phyloP scores from a whole-genome alignment of 2,888 invertebrate species.

The Lasioglossum malachurum region DNA sequence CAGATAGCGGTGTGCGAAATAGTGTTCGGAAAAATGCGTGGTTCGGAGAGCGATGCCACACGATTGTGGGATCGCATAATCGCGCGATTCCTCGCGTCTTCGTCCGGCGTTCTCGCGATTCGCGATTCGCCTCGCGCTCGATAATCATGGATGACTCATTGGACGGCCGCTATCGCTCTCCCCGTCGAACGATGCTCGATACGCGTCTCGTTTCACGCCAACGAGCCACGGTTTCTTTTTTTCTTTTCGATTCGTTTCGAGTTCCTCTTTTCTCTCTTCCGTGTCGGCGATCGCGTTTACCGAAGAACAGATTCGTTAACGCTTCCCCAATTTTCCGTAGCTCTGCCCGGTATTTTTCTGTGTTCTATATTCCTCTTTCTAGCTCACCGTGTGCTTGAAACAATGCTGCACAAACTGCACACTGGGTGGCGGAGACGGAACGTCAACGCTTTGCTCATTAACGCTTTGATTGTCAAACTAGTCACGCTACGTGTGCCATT shows the following conservation, averaged over 20 bases:
- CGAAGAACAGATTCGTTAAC: not conserved
- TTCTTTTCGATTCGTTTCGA: not conserved
- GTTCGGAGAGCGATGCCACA: not conserved
- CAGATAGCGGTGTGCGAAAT: not conserved
- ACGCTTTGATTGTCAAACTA: too few relatives aligned
- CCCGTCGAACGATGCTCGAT: constrained; percentile 32
- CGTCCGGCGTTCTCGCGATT: constrained; percentile 42
- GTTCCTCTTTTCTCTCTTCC: not conserved
- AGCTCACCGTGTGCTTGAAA: not conserved
- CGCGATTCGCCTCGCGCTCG: constrained; percentile 29
- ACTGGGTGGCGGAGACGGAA: not conserved
- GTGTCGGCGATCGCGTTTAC: not conserved
- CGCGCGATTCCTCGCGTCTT: constrained; percentile 7
- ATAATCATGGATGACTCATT: constrained; percentile 54
- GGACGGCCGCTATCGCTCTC: constrained; percentile 36
- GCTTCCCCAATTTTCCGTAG: not conserved
- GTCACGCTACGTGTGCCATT: too few relatives aligned
- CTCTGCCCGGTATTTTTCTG: not conserved
- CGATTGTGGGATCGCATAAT: not conserved
- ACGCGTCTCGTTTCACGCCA: constrained; percentile 25
- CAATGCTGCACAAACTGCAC: not conserved
- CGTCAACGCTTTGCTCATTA: not conserved
- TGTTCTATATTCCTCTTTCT: not conserved
- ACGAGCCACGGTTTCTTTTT: not conserved
- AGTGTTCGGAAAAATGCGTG: not conserved